These are phyloP conservation scores for Amphipyra tragopoginis DNA, from an alignment of 2,888 invertebrate species.

Conservation along the genomic window DNA sequence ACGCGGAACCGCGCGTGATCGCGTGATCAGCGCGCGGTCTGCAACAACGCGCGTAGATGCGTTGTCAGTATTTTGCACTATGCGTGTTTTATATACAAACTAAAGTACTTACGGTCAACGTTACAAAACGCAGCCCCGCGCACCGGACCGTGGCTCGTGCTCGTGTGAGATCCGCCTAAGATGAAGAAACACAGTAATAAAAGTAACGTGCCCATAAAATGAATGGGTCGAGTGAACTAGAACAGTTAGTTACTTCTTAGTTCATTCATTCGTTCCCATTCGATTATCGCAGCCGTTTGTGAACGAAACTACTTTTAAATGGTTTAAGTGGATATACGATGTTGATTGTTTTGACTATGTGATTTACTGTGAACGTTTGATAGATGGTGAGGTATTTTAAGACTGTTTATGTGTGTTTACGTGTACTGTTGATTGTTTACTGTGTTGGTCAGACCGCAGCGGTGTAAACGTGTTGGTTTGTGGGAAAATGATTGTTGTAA, in stretches of 20 bases:
- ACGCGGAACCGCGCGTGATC: too few species aligned
- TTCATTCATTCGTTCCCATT: slow-evolving; percentile 34
- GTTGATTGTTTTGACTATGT: slow-evolving; percentile 45
- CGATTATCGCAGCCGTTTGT: slow-evolving; percentile 43
- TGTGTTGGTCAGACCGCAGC: slow-evolving; percentile 3
- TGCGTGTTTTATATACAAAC: too few species aligned
- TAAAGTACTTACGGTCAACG: too few species aligned
- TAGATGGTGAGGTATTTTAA: slow-evolving; percentile 31
- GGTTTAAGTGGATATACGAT: slow-evolving; percentile 32
- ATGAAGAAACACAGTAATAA: slow-evolving; percentile 3
- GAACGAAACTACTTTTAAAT: slow-evolving; percentile 40
- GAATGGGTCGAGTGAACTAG: slow-evolving; percentile 35
- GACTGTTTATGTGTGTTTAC: neutral
- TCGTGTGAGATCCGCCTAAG: neutral
- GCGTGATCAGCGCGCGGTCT: too few species aligned
- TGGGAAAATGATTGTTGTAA: too few species aligned
- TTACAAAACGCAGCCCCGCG: too few species aligned
- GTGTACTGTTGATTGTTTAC: slow-evolving; percentile 18
- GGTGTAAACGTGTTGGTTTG: neutral
- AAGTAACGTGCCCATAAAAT: slow-evolving; percentile 27
- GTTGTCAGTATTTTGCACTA: too few species aligned
- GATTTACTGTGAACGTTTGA: slow-evolving; percentile 28
- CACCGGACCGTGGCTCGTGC: too few species aligned
- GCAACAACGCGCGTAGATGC: too few species aligned
- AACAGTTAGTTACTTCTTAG: slow-evolving; percentile 17